Evolutionary conservation across 2,113 vertebrate genomes (phyloP), one percentile per base, ranked within the genome.

Genomic region (Willisornis vidua): DNA sequence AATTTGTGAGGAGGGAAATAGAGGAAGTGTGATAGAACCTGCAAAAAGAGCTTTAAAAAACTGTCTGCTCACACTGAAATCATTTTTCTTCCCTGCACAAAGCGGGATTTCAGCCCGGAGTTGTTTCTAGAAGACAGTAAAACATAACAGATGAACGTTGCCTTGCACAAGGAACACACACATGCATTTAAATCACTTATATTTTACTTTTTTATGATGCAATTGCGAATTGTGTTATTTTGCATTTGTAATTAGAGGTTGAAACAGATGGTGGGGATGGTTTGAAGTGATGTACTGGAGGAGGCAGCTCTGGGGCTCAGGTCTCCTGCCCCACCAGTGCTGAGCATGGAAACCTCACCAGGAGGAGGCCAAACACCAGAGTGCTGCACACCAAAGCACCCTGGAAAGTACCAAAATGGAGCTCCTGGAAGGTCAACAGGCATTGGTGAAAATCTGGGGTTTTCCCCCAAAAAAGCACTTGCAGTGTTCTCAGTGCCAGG

Each of bases 171-270:
- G 87, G 87, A 94, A 95, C 89, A 89, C 89, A 84, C 80, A 93
- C 85, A 96, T 90, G 97, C 96, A 96, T 97, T 96, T 97, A 96
- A 96, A 97, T 97, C 94, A 96, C 95, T 97, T 97, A 78, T 89
- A 97, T 97, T 93, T 96, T 96, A 91, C 96, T 95, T 96, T 96
- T 97, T 97, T 97, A 97, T 95, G 94, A 87, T 93, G 96, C 97
- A 94, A 89, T 97, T 94, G 97, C 66, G 93, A 95, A 95, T 97
- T 94, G 97, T 96, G 94, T 97, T 97, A 89, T 95, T 97, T 97
- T 97, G 97, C 97, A 97, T 95, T 97, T 96, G 94, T 96, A 97
- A 97, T 97, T 97, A 96, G 97, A 96, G 95, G 89, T 92, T 95
- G 94, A 86, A 97, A 91, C 97, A 97, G 97, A 97, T 97, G 97